These are phyloP conservation scores for Ptyas mucosa DNA, from an alignment of 2,113 vertebrate species.

Conservation along the genomic window DNA sequence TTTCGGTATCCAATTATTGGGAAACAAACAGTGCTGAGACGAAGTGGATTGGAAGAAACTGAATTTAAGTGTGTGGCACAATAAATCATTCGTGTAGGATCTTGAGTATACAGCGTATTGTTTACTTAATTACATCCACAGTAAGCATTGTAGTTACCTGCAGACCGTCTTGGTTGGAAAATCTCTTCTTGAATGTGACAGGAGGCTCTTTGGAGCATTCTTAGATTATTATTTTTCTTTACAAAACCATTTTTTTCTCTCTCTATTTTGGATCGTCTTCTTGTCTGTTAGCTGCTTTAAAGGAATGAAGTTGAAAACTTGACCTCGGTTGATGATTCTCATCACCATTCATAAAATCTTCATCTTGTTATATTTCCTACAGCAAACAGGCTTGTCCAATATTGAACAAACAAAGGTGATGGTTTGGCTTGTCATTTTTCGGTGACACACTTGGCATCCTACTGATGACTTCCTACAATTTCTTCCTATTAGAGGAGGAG, in stretches of 20 bases:
- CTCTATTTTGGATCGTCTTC: neutral
- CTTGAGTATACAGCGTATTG: conserved; percentile 32
- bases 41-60: conserved; percentile 24
- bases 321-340: neutral
- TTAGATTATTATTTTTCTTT: neutral
- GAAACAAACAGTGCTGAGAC: conserved; percentile 39
- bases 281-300: neutral
- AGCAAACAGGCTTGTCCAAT: neutral
- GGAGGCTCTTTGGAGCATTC: neutral
- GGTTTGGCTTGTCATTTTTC: neutral
- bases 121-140: conserved; percentile 44
- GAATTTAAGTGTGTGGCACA: conserved; percentile 38
- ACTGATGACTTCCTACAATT: neutral
- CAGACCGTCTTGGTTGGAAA: conserved; percentile 12
- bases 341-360: neutral
- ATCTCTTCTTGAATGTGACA: neutral
- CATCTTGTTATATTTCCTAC: neutral
- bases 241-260: neutral
- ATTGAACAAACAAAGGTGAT: neutral
- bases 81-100: conserved; percentile 57
- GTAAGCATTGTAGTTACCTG: conserved; percentile 39
- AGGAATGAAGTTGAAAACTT: neutral
- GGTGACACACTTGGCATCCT: neutral
- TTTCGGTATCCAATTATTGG: conserved; percentile 22
- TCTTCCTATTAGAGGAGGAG: neutral